Conservation (phyloP, 2,888 invertebrate species). For the Protophormia terraenovae region DNA sequence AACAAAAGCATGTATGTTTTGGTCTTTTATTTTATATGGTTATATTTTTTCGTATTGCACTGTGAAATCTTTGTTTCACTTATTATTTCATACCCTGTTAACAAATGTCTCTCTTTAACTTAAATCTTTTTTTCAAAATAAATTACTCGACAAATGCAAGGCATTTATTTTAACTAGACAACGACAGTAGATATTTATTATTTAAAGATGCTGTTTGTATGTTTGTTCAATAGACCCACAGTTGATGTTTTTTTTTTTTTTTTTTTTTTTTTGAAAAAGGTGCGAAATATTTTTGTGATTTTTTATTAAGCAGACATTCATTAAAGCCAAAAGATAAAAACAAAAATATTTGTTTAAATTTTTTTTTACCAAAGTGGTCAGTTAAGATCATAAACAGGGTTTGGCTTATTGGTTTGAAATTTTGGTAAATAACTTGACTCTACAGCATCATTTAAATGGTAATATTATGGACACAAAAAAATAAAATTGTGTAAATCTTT, state of each 20-base stretch:
- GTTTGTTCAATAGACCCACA: neutral
- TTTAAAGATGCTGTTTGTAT: conserved; percentile 7
- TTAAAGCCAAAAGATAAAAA: neutral
- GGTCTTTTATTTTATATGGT: too few relatives aligned
- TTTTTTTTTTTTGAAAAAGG: neutral
- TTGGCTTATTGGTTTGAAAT: neutral
- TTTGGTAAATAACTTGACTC: neutral
- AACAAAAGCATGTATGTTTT: too few relatives aligned
- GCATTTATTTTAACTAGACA: conserved; percentile 23
- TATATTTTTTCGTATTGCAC: too few relatives aligned
- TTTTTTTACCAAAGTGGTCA: neutral
- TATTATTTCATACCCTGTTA: neutral
- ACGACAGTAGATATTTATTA: neutral
- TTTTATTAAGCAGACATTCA: neutral
- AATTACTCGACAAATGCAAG: neutral
- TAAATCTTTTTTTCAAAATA: neutral
- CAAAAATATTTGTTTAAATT: neutral
- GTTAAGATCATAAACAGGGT: neutral
- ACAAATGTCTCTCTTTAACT: too few relatives aligned
- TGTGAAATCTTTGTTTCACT: neutral
- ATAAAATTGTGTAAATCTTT: neutral
- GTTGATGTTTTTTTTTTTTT: neutral
- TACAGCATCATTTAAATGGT: conserved; percentile 25
- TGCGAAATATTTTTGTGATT: conserved; percentile 30
- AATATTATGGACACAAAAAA: neutral